Evolutionary conservation across 2,888 invertebrate genomes (phyloP), one percentile per base, ranked within the genome.

Genomic region (Scotopteryx bipunctaria): DNA sequence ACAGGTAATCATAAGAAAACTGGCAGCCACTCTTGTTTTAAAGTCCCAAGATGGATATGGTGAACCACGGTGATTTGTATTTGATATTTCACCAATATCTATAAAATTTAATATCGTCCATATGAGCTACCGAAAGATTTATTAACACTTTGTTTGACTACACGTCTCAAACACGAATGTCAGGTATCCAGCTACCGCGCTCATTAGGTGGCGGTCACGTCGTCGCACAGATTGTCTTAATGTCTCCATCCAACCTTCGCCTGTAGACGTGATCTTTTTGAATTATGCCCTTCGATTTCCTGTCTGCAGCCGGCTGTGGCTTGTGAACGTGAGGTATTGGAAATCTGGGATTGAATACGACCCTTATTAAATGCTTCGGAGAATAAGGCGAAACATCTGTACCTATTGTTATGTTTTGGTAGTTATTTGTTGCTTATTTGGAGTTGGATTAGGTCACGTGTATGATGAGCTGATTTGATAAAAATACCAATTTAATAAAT

Each of bases 171-270:
- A 13, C 14, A 33, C 32, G n/a, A 43, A 37, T 31, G 37, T 37
- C 40, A 40, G 48, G 41, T 41, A 35, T 14, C 21, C 32, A 27
- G 48, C 47, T 43, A 58, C 54, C 47, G 31, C 31, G 16, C 53
- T 54, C 54, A 54, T 54, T 54, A 54, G 54, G 23, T 15, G 8
- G 40, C 5, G 47, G 64, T 63, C 67, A 67, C 67, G 66, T 59
- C 42, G 27, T 36, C 11, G 44, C 49, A 53, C 67, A 61, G 67
- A 63, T 65, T 67, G 67, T 56, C 55, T 54, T 67, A 66, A 65
- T 67, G 65, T 59, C 61, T 58, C 55, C 43, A 47, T 52, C 48
- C 45, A 52, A 44, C 42, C 46, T 46, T 38, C 16, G 41, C 2
- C 27, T 41, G 2, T 35, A 38, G 55, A 63, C 63, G 60, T 63